Evolutionary conservation across 2,888 invertebrate species (phyloP).

Genomic region (Hanleya hanleyi): DNA sequence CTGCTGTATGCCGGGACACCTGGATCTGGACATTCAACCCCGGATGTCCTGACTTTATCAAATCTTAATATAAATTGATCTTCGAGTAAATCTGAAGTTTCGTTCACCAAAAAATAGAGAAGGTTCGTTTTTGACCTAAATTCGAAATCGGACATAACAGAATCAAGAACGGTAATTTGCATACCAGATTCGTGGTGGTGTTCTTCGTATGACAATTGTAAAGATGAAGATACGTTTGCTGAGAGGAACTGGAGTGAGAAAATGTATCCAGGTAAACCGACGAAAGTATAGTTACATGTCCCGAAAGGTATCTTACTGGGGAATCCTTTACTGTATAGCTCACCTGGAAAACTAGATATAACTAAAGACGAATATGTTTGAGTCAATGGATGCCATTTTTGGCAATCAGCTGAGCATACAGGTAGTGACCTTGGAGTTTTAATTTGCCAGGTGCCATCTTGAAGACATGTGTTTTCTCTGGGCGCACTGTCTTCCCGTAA

Average conservation of each 20-base stretch:
- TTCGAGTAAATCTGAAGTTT: background rate
- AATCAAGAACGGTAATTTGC: background rate
- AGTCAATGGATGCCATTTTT: background rate
- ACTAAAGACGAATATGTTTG: background rate
- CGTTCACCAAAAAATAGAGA: background rate
- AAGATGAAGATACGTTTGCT: background rate
- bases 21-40: background rate
- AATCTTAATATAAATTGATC: background rate
- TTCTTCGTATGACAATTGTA: background rate
- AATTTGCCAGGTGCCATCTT: background rate
- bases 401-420: background rate
- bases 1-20: background rate
- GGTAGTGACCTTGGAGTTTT: background rate
- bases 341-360: background rate
- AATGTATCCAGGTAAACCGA: background rate
- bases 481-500: too few relatives aligned
- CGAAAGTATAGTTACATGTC: background rate
- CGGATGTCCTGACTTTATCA: background rate
- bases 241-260: background rate
- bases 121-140: background rate
- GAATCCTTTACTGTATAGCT: background rate
- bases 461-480: background rate
- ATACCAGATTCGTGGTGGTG: too few relatives aligned
- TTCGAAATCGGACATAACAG: background rate
- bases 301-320: background rate